Evolutionary conservation across 2,797 vertebrate genomes (phyloP).

Genomic region (Percopsis omiscomaycus): DNA sequence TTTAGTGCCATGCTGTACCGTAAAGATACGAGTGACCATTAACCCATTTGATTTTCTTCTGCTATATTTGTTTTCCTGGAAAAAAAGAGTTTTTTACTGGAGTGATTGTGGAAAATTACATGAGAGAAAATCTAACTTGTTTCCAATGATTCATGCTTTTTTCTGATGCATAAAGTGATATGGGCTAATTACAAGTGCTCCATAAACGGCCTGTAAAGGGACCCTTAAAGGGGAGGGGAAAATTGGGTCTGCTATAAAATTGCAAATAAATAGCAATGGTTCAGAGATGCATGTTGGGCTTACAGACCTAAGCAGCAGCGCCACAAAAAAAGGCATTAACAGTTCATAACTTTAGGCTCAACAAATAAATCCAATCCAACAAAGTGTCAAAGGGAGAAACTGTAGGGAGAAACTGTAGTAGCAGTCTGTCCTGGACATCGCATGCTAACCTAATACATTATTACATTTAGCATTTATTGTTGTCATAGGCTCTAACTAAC

Average conservation of each 20-base stretch:
- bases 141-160: conserved; percentile 58
- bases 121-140: conserved; percentile 33
- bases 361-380: background rate
- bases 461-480: conserved; percentile 5
- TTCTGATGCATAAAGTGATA: conserved; percentile 36
- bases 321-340: background rate
- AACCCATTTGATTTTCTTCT: no score
- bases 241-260: conserved; percentile 17
- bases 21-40: conserved; percentile 13
- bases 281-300: conserved; percentile 6
- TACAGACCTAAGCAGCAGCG: background rate
- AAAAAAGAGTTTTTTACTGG: conserved; percentile 47
- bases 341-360: background rate
- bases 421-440: background rate
- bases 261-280: conserved; percentile 18
- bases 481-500: conserved; percentile 6
- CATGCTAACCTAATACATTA: background rate
- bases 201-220: conserved; percentile 29
- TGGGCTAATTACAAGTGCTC: conserved; percentile 46
- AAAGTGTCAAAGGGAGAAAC: no score
- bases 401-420: background rate
- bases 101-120: conserved; percentile 63
- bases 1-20: conserved; percentile 30
- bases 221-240: conserved; percentile 31
- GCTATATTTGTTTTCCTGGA: conserved; percentile 32